Conservation (phyloP, 2,797 vertebrate genomes). For the Gobio occitaniae region DNA sequence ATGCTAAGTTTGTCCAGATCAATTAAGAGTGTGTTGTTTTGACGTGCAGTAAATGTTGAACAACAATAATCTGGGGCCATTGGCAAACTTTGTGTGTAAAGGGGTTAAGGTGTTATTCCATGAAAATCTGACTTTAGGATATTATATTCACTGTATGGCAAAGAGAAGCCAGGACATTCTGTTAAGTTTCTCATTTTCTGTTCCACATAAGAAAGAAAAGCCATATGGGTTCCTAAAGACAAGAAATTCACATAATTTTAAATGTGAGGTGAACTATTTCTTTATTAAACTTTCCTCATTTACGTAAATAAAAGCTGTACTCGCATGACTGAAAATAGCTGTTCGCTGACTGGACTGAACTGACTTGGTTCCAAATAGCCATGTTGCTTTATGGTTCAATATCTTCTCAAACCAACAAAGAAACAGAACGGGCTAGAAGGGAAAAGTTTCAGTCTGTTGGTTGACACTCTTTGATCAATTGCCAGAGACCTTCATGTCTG, state of each 20-base stretch:
- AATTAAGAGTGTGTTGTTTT: too few relatives aligned
- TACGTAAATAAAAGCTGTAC: conserved; percentile 12
- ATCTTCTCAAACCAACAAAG: neutral
- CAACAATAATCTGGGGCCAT: too few relatives aligned
- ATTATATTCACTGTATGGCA: neutral
- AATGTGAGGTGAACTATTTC: neutral
- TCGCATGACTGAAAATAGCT: neutral
- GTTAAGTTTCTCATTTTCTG: neutral
- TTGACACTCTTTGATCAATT: conserved; percentile 54
- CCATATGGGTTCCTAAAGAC: neutral
- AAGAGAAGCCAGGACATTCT: neutral
- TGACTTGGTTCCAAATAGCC: neutral
- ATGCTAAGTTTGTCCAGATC: too few relatives aligned
- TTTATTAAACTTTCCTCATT: neutral
- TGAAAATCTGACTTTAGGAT: neutral
- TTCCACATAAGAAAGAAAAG: neutral
- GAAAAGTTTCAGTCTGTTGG: conserved; percentile 33
- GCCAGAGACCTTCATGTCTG: conserved; percentile 38
- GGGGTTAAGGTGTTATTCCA: neutral
- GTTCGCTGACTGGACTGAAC: neutral
- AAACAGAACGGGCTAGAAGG: neutral
- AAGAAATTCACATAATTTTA: neutral
- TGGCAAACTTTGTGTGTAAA: too few relatives aligned
- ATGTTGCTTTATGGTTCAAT: neutral
- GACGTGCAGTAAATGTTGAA: too few relatives aligned